Conservation (phyloP, 2,113 vertebrate species). For the human (Homo sapiens) region GRCh38 chr18:43687001-43687500, state of each 20-base stretch:
- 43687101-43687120: background rate
- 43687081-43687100: background rate
- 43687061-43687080: background rate
- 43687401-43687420: background rate
- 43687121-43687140: background rate
- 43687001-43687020: background rate
- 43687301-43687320: background rate
- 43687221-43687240: background rate
- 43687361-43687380: background rate
- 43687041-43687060: background rate
- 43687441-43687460: background rate
- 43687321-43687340: background rate
- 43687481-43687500: background rate
- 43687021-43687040: background rate
- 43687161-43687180: background rate
- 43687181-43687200: background rate
- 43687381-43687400: background rate
- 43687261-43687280: background rate
- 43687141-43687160: too few species aligned
- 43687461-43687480: background rate
- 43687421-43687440: background rate
- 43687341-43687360: background rate
- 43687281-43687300: background rate
- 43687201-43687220: background rate
- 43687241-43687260: background rate